Conservation (phyloP, 2,888 invertebrate species). For the Euspilapteryx auroguttella region DNA sequence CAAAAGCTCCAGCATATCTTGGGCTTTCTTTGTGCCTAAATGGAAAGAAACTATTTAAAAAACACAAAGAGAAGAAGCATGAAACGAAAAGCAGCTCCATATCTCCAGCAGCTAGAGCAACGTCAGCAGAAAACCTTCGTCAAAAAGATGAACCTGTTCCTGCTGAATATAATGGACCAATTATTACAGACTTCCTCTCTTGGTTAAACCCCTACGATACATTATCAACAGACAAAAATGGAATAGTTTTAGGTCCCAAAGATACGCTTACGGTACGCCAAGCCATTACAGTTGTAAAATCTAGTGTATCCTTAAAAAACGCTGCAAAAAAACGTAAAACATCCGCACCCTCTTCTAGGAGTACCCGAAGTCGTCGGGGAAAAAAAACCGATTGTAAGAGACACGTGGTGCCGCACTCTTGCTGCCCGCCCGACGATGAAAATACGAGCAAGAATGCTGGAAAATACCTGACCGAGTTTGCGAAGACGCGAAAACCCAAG, state of each 20-base stretch:
- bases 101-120: constrained; percentile 10
- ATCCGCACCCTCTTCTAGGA: constrained; percentile 51
- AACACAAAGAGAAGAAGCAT: constrained; percentile 34
- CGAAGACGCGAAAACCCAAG: constrained; percentile 35
- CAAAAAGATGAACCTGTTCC: constrained; percentile 31
- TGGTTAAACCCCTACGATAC: constrained; percentile 62
- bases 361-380: constrained; percentile 44
- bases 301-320: constrained; percentile 32
- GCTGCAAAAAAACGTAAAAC: constrained; percentile 51
- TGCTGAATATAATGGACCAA: constrained; percentile 64
- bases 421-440: constrained; percentile 35
- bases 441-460: constrained; percentile 16
- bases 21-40: constrained; percentile 72
- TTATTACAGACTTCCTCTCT: constrained; percentile 69
- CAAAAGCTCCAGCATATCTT: constrained; percentile 79
- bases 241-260: constrained; percentile 27
- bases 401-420: constrained; percentile 39
- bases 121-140: constrained; percentile 20
- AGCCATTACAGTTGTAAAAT: constrained; percentile 47
- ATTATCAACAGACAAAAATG: constrained; percentile 34
- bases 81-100: constrained; percentile 26
- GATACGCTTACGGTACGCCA: constrained; percentile 50
- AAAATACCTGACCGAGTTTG: constrained; percentile 47
- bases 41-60: constrained; percentile 64
- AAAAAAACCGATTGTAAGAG: constrained; percentile 43